Evolutionary conservation across 2,113 vertebrate species (phyloP), one percentile per base, ranked within the genome.

Genomic region (Pachyramphus minor): DNA sequence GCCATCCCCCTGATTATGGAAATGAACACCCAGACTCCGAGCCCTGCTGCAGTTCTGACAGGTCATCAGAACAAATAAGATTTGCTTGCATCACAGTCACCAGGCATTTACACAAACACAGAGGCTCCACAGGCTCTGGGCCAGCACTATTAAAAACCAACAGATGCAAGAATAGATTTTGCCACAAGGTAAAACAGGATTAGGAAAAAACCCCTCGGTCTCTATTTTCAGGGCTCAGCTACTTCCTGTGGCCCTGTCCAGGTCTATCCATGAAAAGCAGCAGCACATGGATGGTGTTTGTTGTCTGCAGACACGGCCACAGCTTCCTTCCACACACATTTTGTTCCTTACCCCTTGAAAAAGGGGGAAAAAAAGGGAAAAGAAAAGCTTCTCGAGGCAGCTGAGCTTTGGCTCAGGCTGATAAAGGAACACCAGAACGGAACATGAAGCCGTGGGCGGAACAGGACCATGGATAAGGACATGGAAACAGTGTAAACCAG

Each of bases 361-460:
- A 41, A 11, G n/a, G 58, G 58, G 21, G 35, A 15, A 25, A n/a
- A 35, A 50, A 14, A 50, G 4, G 25, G 20, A 47, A 47, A 14
- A 14, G 5, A 18, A n/a, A 27, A 25, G 58, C 25, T 72, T 8
- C 4, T 6, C 5, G 4, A 37, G 63, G 73, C 53, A 47, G 64
- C 64, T 39, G 45, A 33, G 71, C 49, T 45, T 9, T 11, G 42
- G 7, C 5, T 24, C 0, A 33, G 58, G 18, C 30, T 23, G 64
- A 10, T 9, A 12, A 39, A 30, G 23, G 39, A 62, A 22, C 39
- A 25, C 20, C 15, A 72, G 56, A 23, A 73, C 2, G 1, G 16
- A 63, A 27, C 2, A 2, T 0, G 52, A 22, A 17, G 8, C 23
- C 2, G 2, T 6, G 58, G 67, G 20, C 0, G 5, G 28, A 24